Evolutionary conservation across 2,113 vertebrate genomes (phyloP).

Genomic region (Tragelaphus buxtoni): DNA sequence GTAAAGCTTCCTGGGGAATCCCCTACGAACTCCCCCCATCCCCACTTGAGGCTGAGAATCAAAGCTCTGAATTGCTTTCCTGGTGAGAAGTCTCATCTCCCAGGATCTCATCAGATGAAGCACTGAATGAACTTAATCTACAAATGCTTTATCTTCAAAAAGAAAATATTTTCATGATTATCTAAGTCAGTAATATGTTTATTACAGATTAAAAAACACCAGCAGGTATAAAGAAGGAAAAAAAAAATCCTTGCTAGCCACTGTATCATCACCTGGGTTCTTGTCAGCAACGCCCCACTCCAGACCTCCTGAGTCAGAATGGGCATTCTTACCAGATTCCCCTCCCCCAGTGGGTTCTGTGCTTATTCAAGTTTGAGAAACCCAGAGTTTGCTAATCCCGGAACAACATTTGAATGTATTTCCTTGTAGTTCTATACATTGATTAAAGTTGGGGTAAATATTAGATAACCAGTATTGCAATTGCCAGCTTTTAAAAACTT

Average conservation of each 20-base stretch:
- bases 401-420: not conserved
- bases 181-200: not conserved
- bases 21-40: not conserved
- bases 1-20: conserved; percentile 56
- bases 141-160: not conserved
- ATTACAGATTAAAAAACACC: not conserved
- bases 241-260: accelerated
- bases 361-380: not conserved
- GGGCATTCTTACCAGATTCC: not conserved
- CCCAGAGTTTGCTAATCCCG: not conserved
- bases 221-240: not conserved
- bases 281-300: not conserved
- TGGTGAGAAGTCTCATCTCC: not conserved
- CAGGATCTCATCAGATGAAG: not conserved
- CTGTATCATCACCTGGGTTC: too few relatives aligned
- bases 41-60: not conserved
- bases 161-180: not conserved
- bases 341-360: not conserved
- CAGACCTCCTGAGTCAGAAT: not conserved
- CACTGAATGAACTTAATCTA: not conserved
- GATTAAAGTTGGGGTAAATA: not conserved
- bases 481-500: not conserved
- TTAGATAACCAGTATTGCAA: not conserved
- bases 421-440: not conserved
- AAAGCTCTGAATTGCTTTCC: conserved; percentile 29